A percentile compares a stretch with the other conserved stretches of the same genome.
Conservation (phyloP, 2,113 vertebrate genomes). For the Toxotes chatareus region DNA sequence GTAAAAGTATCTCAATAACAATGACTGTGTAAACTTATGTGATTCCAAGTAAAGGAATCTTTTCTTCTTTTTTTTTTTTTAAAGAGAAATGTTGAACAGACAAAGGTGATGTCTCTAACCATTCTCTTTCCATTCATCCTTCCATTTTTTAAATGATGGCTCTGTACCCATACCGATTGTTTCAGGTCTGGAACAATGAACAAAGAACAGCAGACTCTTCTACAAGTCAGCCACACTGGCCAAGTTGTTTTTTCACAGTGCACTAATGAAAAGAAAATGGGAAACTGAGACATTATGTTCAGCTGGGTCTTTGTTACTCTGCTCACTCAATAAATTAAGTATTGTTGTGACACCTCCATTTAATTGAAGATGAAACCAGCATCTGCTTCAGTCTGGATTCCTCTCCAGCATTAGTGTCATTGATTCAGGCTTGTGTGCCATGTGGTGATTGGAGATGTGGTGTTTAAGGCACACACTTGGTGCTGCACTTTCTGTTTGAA, state of each 20-base stretch:
- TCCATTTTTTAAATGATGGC: not conserved
- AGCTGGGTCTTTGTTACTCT: conserved; percentile 1
- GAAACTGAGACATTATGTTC: not conserved
- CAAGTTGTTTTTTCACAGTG: not conserved
- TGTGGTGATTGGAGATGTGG: conserved; percentile 21
- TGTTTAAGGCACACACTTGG: not conserved
- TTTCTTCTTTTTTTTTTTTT: too few relatives aligned
- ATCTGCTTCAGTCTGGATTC: conserved; percentile 21
- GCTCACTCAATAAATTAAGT: conserved; percentile 9
- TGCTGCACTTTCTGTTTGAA: conserved; percentile 1
- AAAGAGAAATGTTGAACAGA: too few relatives aligned
- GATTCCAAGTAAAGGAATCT: too few relatives aligned
- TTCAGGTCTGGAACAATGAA: not conserved
- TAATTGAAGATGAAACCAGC: conserved; percentile 49
- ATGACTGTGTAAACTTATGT: too few relatives aligned
- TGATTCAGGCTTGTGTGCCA: conserved; percentile 25
- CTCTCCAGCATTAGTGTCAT: conserved; percentile 38
- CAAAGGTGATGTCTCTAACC: too few relatives aligned
- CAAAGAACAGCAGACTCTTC: not conserved
- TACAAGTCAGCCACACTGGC: not conserved
- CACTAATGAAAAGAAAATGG: not conserved
- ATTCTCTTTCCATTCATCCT: not conserved
- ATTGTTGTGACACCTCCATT: conserved; percentile 34
- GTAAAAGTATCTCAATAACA: too few relatives aligned
- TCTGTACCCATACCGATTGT: not conserved